Evolutionary conservation across 2,113 vertebrate genomes (phyloP).

Genomic region (Cyprinodon tularosa): DNA sequence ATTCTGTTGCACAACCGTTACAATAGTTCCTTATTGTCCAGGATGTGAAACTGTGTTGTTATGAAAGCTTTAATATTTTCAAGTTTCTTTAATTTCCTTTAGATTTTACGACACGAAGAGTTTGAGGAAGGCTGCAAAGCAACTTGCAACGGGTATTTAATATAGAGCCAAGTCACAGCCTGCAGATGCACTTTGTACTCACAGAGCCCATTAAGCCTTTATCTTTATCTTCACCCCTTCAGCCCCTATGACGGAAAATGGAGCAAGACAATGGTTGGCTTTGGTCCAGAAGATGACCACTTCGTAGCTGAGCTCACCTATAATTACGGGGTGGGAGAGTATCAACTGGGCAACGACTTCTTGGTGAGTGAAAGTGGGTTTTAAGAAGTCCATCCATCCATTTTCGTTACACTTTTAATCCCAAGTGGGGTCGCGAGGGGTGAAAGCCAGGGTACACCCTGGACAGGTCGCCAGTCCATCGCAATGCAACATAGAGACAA

Average conservation of each 20-base stretch:
- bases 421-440: too few relatives aligned
- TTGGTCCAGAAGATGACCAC: constrained; percentile 90
- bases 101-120: constrained; percentile 95
- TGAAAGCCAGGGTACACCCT: too few relatives aligned
- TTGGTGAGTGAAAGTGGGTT: constrained; percentile 82
- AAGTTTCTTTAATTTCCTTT: not conserved
- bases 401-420: too few relatives aligned
- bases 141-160: constrained; percentile 89
- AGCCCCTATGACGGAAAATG: constrained; percentile 98
- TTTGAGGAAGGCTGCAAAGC: constrained; percentile 98
- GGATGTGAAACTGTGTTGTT: not conserved
- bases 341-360: constrained; percentile 93
- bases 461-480: too few relatives aligned
- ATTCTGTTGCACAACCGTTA: constrained; percentile 2
- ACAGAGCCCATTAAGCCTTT: not conserved
- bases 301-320: constrained; percentile 97
- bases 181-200: constrained; percentile 33
- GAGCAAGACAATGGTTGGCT: constrained; percentile 99
- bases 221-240: not conserved
- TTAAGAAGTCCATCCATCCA: not conserved
- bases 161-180: not conserved
- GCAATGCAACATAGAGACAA: too few relatives aligned
- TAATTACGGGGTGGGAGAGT: constrained; percentile 93
- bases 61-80: not conserved
- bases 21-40: not conserved